Conservation (phyloP, 2,797 vertebrate genomes). For the Arnoldichthys spilopterus region DNA sequence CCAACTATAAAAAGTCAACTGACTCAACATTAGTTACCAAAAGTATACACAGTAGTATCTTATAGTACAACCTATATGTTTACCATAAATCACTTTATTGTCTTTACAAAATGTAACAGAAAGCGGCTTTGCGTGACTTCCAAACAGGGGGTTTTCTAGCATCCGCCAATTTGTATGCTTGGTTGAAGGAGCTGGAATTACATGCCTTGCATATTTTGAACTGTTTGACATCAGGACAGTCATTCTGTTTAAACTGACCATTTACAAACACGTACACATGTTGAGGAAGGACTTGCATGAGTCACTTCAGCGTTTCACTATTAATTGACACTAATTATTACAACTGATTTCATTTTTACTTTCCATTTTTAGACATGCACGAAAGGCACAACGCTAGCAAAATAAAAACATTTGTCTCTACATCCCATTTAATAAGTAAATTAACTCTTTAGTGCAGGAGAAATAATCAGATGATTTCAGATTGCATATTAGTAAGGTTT, state of each 20-base stretch:
- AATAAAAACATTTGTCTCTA: slow-evolving; percentile 34
- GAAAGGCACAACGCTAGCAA: slow-evolving; percentile 50
- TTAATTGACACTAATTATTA: slow-evolving; percentile 7
- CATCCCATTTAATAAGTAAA: slow-evolving; percentile 37
- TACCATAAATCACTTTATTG: slow-evolving; percentile 22
- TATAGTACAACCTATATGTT: slow-evolving; percentile 31
- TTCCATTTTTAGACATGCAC: slow-evolving; percentile 34
- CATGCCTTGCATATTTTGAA: slow-evolving; percentile 19
- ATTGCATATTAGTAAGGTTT: slow-evolving; percentile 45
- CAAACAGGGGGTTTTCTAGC: slow-evolving; percentile 5
- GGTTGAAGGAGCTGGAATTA: slow-evolving; percentile 4
- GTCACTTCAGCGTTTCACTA: slow-evolving; percentile 15
- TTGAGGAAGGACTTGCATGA: slow-evolving; percentile 14
- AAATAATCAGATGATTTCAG: slow-evolving; percentile 13
- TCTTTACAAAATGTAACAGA: slow-evolving; percentile 16
- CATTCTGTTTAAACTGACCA: slow-evolving; percentile 18
- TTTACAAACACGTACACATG: slow-evolving; percentile 31
- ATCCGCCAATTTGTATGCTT: background rate
- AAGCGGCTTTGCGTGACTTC: background rate
- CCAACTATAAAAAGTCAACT: slow-evolving; percentile 25
- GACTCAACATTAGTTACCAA: slow-evolving; percentile 17
- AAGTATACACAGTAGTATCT: slow-evolving; percentile 26
- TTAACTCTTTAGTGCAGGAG: slow-evolving; percentile 22
- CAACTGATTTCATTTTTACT: background rate
- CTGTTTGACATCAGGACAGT: slow-evolving; percentile 3